phyloP scores from a whole-genome alignment of 2,888 invertebrate genomes.

The Hyalella azteca region DNA sequence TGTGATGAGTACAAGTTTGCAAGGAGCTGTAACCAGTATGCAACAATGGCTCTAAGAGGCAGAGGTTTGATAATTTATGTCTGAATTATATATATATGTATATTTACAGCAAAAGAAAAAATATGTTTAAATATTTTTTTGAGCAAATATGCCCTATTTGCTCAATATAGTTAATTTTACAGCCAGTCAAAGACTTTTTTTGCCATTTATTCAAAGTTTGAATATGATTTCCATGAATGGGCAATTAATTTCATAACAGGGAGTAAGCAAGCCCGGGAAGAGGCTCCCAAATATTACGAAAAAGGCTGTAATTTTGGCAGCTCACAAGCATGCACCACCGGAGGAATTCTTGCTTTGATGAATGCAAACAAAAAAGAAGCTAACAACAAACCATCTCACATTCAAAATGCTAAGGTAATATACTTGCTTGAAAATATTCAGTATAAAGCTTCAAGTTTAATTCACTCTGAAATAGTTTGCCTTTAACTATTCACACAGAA shows the following conservation, averaged over 20 bases:
- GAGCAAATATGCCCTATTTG: too few relatives aligned
- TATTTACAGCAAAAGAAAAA: too few relatives aligned
- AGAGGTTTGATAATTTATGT: conserved; percentile 61
- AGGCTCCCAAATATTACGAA: conserved; percentile 75
- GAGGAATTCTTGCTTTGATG: conserved; percentile 72
- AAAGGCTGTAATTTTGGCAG: conserved; percentile 79
- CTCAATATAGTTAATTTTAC: too few relatives aligned
- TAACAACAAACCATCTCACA: conserved; percentile 41
- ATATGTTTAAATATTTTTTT: neutral
- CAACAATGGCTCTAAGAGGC: conserved; percentile 68
- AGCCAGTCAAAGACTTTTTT: too few relatives aligned
- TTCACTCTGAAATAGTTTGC: too few relatives aligned
- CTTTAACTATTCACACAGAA: too few relatives aligned
- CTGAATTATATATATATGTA: neutral
- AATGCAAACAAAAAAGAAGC: conserved; percentile 54
- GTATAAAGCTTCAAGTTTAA: too few relatives aligned
- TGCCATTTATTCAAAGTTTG: too few relatives aligned
- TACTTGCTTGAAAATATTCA: too few relatives aligned
- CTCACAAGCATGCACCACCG: conserved; percentile 75
- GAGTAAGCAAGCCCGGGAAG: conserved; percentile 68
- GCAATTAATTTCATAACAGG: neutral
- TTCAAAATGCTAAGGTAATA: too few relatives aligned
- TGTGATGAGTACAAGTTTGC: conserved; percentile 84
- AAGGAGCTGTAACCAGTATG: conserved; percentile 88
- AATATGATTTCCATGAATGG: too few relatives aligned